Conservation (phyloP, 35 echinoderm and acorn worm species). For the Diadema setosum region DNA sequence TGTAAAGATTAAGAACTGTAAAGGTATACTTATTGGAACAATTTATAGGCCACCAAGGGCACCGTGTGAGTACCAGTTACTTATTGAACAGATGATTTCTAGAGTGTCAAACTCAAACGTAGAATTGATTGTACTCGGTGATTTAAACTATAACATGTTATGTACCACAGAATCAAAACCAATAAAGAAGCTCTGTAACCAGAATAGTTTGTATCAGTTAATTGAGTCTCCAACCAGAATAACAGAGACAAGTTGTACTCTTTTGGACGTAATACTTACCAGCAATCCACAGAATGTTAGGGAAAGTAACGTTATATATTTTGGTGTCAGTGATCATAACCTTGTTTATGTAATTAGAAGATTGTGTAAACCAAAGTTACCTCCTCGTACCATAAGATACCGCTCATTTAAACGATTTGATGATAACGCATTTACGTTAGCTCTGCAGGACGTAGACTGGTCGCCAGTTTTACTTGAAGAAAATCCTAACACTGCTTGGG, state of each 20-base stretch:
- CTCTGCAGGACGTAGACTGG: not conserved
- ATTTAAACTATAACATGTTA: not conserved
- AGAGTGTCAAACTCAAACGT: not conserved
- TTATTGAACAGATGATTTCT: not conserved
- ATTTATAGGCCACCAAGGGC: not conserved
- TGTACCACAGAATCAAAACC: not conserved
- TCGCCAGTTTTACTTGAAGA: not conserved
- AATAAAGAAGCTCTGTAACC: not conserved
- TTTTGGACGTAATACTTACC: not conserved
- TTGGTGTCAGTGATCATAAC: not conserved
- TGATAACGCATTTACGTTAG: not conserved
- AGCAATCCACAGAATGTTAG: not conserved
- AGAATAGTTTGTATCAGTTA: not conserved
- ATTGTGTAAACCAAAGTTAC: not conserved
- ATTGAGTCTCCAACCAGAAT: not conserved
- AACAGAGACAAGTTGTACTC: not conserved
- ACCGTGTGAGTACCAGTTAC: not conserved
- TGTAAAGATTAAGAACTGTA: not conserved
- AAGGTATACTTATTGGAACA: not conserved
- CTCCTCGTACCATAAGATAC: not conserved
- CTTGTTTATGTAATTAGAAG: not conserved
- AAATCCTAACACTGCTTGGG: not conserved
- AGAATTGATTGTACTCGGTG: not conserved
- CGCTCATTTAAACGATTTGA: not conserved
- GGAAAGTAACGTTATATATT: not conserved